Conservation (phyloP, 2,113 vertebrate genomes). For the Peromyscus californicus region DNA sequence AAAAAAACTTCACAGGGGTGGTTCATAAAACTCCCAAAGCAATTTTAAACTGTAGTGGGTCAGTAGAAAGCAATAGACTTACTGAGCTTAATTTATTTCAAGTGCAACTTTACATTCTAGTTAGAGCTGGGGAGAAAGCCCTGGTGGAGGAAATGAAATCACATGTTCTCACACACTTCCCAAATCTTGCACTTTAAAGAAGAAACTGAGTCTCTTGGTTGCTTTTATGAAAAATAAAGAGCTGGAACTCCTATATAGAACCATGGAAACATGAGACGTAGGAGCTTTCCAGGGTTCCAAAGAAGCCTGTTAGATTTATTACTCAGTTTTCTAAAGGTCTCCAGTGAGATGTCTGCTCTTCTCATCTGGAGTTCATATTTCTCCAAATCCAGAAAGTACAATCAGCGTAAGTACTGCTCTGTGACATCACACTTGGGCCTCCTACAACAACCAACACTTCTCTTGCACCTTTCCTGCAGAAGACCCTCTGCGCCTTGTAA, state of each 20-base stretch:
- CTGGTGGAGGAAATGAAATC: slow-evolving; percentile 52
- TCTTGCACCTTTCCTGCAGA: neutral
- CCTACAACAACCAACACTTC: neutral
- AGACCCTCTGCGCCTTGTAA: neutral
- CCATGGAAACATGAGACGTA: slow-evolving; percentile 42
- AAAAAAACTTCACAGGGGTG: slow-evolving; percentile 68
- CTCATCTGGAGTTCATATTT: slow-evolving; percentile 36
- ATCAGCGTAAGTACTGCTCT: neutral
- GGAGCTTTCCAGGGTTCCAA: slow-evolving; percentile 11
- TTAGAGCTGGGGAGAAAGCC: slow-evolving; percentile 29
- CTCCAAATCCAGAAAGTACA: slow-evolving; percentile 28
- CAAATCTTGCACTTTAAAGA: slow-evolving; percentile 44
- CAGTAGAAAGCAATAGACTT: slow-evolving; percentile 58
- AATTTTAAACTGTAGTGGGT: slow-evolving; percentile 66
- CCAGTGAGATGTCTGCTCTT: slow-evolving; percentile 49
- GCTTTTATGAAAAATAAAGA: slow-evolving; percentile 66
- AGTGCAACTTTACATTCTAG: slow-evolving; percentile 53
- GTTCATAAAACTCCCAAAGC: slow-evolving; percentile 71
- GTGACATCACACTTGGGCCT: neutral
- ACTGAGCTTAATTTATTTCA: slow-evolving; percentile 42
- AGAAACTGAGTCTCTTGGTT: slow-evolving; percentile 51
- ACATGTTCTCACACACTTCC: slow-evolving; percentile 27
- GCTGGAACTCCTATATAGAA: neutral
- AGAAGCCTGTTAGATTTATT: slow-evolving; percentile 32
- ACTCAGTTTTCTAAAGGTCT: slow-evolving; percentile 28